Percentiles rank a stretch among this genome's conserved stretches.
These are phyloP conservation scores for Parauchenoglanis punctatus DNA, from an alignment of 2,797 vertebrate species.

Conservation along the genomic window DNA sequence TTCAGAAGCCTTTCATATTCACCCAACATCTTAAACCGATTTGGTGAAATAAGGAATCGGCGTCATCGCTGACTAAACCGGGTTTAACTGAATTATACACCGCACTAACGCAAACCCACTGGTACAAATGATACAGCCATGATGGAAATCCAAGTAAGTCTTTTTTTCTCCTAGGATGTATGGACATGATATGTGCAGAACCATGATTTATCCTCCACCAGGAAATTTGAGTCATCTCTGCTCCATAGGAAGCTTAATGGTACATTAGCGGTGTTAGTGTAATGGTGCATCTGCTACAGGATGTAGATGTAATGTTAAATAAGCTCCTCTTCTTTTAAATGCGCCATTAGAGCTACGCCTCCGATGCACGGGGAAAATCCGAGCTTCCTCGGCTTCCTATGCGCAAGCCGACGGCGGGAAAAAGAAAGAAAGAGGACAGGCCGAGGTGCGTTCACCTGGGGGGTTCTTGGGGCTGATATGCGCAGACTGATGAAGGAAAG, in stretches of 20 bases:
- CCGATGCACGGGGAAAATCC: constrained; percentile 18
- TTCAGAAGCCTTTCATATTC: constrained; percentile 12
- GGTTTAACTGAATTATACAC: not conserved
- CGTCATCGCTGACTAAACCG: not conserved
- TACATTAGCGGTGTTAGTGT: constrained; percentile 33
- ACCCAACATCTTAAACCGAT: constrained; percentile 22
- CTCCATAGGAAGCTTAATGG: constrained; percentile 15
- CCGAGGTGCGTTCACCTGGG: not conserved
- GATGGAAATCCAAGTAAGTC: not conserved
- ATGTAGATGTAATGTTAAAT: constrained; percentile 34
- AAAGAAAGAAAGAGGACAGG: not conserved
- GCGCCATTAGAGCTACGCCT: constrained; percentile 10
- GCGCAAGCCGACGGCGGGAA: not conserved
- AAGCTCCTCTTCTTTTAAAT: constrained; percentile 14
- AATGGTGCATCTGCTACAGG: not conserved
- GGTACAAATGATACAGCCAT: not conserved
- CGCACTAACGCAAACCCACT: not conserved
- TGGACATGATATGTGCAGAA: not conserved
- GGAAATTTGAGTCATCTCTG: constrained; percentile 22
- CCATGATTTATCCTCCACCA: not conserved
- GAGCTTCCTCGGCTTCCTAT: not conserved
- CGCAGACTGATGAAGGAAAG: not conserved
- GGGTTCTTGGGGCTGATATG: not conserved
- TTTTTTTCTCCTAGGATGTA: not conserved
- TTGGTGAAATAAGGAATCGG: not conserved